These are phyloP conservation scores for Diploptera punctata DNA, from an alignment of 2,888 invertebrate species.

Conservation along the genomic window DNA sequence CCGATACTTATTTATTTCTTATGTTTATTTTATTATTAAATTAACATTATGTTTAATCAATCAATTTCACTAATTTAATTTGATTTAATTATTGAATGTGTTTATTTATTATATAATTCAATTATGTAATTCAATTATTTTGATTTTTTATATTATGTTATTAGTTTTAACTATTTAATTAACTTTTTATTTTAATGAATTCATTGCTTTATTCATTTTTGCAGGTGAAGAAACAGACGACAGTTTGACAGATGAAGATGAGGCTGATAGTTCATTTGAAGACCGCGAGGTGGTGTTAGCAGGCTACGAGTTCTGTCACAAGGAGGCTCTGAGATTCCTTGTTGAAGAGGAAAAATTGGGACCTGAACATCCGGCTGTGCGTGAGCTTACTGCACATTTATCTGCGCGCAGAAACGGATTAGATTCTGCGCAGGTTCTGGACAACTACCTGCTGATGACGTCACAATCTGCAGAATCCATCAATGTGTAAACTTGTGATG, in stretches of 20 bases:
- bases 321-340: slow-evolving; percentile 39
- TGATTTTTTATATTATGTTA: no score
- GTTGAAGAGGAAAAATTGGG: slow-evolving; percentile 35
- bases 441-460: slow-evolving; percentile 11
- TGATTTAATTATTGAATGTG: no score
- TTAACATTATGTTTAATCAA: no score
- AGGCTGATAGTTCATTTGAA: not conserved
- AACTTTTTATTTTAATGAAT: no score
- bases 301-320: slow-evolving; percentile 38
- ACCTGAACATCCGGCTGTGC: slow-evolving; percentile 37
- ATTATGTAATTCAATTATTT: no score
- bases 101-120: no score
- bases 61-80: no score
- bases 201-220: no score
- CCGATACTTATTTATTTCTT: no score
- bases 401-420: slow-evolving; percentile 17
- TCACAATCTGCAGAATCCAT: slow-evolving; percentile 7
- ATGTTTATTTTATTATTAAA: no score
- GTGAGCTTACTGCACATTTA: slow-evolving; percentile 34
- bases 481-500: slow-evolving; percentile 14
- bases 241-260: slow-evolving; percentile 19
- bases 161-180: no score
- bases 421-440: slow-evolving; percentile 18
- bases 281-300: slow-evolving; percentile 36
- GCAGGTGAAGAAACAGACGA: not conserved